phyloP scores from a whole-genome alignment of 2,797 vertebrate species.

The Serranus cabrilla region DNA sequence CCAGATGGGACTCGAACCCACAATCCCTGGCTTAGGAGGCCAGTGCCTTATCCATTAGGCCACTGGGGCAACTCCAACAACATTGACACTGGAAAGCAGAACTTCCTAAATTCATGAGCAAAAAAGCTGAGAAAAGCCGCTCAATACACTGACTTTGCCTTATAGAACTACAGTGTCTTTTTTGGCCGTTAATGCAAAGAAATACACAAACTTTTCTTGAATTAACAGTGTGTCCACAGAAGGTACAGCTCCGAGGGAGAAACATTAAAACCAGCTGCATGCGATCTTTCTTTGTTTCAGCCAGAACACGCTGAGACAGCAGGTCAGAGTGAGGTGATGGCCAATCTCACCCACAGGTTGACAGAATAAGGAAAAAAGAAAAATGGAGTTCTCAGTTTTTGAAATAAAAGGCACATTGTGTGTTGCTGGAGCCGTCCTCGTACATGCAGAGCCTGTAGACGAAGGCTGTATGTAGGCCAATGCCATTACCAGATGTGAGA shows the following conservation, averaged over 20 bases:
- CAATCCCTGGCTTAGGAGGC: conserved; percentile 79
- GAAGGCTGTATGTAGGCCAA: conserved; percentile 73
- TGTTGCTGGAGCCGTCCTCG: conserved; percentile 19
- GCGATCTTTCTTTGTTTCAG: conserved; percentile 21
- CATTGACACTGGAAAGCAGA: not conserved
- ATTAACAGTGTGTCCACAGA: conserved; percentile 1
- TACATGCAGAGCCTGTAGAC: conserved; percentile 45
- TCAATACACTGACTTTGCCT: not conserved
- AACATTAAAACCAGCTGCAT: conserved; percentile 37
- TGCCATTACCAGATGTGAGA: conserved; percentile 82
- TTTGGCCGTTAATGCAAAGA: not conserved
- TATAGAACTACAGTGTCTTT: not conserved
- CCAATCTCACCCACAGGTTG: conserved; percentile 31
- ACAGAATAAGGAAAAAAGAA: conserved; percentile 38
- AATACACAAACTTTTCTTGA: conserved; percentile 16
- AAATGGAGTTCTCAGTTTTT: conserved; percentile 31
- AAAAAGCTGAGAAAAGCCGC: not conserved
- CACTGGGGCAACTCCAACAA: conserved; percentile 54
- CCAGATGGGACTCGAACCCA: conserved; percentile 78
- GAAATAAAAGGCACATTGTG: conserved; percentile 62
- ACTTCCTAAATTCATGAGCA: not conserved
- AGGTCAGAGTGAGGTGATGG: conserved; percentile 24
- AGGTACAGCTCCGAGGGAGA: not conserved
- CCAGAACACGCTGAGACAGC: conserved; percentile 7
- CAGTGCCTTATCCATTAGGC: conserved; percentile 81